Percentiles rank a stretch among this genome's conserved stretches.
Conservation (phyloP, 1,140 invertebrate genomes). For the Zaprionus davidi region DNA sequence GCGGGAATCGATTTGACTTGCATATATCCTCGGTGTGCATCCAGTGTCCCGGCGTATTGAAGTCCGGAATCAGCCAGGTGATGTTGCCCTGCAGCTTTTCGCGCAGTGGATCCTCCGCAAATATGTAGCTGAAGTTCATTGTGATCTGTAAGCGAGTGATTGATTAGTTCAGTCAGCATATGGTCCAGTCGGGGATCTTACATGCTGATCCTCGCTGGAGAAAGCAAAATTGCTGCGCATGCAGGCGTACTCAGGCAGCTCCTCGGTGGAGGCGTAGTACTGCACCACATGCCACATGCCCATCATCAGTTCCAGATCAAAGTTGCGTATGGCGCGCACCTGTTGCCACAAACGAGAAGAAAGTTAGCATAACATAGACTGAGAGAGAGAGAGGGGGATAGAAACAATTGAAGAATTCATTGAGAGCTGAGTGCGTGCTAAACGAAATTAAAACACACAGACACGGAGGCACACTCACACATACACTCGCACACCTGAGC, state of each 20-base stretch:
- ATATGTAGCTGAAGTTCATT: conserved; percentile 94
- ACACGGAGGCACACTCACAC: conserved; percentile 8
- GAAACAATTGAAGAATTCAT: conserved; percentile 23
- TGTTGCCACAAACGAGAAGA: conserved; percentile 37
- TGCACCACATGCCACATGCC: conserved; percentile 93
- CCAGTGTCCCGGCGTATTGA: conserved; percentile 91
- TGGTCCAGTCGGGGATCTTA: conserved; percentile 6
- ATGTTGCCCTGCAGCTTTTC: conserved; percentile 92
- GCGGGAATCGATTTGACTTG: conserved; percentile 84
- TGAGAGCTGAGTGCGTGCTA: conserved; percentile 38
- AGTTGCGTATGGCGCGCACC: conserved; percentile 86
- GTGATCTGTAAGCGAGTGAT: conserved; percentile 85
- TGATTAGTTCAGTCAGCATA: too few relatives aligned
- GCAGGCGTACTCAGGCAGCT: conserved; percentile 91
- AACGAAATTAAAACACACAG: conserved; percentile 33
- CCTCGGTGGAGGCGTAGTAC: conserved; percentile 94
- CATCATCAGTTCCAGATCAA: conserved; percentile 86
- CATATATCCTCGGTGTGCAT: conserved; percentile 92
- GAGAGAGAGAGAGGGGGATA: conserved; percentile 4
- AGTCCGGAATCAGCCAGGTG: conserved; percentile 91
- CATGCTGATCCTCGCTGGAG: conserved; percentile 76
- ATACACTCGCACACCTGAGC: conserved; percentile 8
- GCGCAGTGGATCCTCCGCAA: conserved; percentile 91
- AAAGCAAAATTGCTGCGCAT: conserved; percentile 91
- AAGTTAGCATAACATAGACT: neutral